phyloP scores from a whole-genome alignment of 2,113 vertebrate genomes.

The Trichomycterus rosablanca region DNA sequence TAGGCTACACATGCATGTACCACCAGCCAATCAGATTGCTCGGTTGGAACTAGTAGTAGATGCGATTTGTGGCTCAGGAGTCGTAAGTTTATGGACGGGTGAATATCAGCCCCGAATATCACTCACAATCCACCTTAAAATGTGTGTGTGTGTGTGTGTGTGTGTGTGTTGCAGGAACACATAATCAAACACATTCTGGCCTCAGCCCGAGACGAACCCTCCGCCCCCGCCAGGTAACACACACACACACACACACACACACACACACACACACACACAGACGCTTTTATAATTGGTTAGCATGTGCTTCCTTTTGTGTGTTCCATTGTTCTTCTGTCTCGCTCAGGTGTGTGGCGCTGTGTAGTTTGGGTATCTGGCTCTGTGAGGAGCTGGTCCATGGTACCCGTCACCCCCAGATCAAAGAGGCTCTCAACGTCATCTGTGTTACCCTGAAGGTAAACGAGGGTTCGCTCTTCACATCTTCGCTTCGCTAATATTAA shows the following conservation, averaged over 20 bases:
- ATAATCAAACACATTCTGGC: conserved; percentile 92
- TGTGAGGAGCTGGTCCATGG: conserved; percentile 90
- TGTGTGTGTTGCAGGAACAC: conserved; percentile 77
- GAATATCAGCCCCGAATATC: too few species aligned
- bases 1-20: too few species aligned
- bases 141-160: conserved; percentile 16
- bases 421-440: conserved; percentile 95
- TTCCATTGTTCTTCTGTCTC: conserved; percentile 35
- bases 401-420: conserved; percentile 91
- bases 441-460: conserved; percentile 95
- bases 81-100: too few species aligned
- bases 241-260: conserved; percentile 3
- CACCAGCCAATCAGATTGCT: too few species aligned
- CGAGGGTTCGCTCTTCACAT: background rate
- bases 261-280: background rate
- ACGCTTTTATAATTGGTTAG: background rate
- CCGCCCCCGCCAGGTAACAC: conserved; percentile 87
- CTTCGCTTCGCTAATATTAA: too few species aligned
- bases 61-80: too few species aligned
- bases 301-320: background rate
- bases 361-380: conserved; percentile 96
- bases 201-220: conserved; percentile 92
- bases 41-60: too few species aligned
- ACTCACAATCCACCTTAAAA: too few species aligned
- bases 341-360: conserved; percentile 92